These are phyloP conservation scores for Apaloderma vittatum DNA, from an alignment of 2,113 vertebrate species.

Conservation along the genomic window DNA sequence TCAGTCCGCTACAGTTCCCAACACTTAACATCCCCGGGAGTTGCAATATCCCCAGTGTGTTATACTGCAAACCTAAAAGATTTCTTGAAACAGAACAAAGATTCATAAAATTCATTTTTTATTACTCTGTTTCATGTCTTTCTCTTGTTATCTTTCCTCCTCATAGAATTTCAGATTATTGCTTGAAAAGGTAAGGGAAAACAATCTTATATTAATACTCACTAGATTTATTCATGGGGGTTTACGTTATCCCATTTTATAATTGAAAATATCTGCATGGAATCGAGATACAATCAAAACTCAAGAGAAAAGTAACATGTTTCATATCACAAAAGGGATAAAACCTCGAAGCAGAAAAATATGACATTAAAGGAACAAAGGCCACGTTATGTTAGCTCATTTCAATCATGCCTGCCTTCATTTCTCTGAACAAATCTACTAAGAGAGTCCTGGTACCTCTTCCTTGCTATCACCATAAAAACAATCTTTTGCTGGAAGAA, in stretches of 20 bases:
- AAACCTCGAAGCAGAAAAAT: background rate
- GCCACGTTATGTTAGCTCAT: background rate
- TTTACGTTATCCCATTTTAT: background rate
- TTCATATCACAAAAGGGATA: background rate
- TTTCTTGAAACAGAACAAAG: background rate
- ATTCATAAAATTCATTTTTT: background rate
- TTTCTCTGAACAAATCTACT: background rate
- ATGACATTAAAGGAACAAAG: background rate
- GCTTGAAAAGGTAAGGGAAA: slow-evolving; percentile 15
- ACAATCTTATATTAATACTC: background rate
- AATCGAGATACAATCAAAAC: background rate
- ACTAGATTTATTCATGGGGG: background rate
- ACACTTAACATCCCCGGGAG: background rate
- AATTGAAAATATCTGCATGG: slow-evolving; percentile 22
- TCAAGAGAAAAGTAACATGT: background rate
- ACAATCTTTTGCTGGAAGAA: background rate
- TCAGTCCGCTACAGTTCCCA: no score
- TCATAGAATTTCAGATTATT: slow-evolving; percentile 7
- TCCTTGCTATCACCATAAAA: background rate
- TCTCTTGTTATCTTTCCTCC: background rate
- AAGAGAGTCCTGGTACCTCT: background rate
- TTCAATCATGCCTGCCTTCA: background rate
- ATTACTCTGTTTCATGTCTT: background rate
- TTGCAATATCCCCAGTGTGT: background rate
- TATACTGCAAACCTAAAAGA: background rate